A percentile compares a stretch with the other conserved stretches of the same genome.
Conservation (phyloP, 2,797 vertebrate genomes). For the Oryzias sinensis region DNA sequence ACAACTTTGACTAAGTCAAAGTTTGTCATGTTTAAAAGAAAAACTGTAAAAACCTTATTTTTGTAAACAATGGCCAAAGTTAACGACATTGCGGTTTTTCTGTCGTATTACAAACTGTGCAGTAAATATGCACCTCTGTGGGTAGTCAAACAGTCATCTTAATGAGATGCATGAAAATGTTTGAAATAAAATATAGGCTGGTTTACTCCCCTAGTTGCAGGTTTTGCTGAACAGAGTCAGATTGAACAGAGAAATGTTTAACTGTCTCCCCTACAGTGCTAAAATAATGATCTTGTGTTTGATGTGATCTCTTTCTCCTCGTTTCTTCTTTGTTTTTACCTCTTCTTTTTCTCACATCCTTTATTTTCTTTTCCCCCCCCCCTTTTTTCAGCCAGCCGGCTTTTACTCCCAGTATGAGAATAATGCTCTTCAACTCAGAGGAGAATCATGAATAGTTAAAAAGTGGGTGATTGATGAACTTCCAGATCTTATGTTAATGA, state of each 20-base stretch:
- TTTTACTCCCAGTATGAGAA: slow-evolving; percentile 82
- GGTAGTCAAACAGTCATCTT: slow-evolving; percentile 55
- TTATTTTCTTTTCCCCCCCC: slow-evolving; percentile 5
- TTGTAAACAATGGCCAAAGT: slow-evolving; percentile 24
- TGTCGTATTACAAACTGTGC: slow-evolving; percentile 47
- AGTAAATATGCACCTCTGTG: slow-evolving; percentile 40
- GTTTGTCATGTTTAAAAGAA: slow-evolving; percentile 2
- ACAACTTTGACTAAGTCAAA: slow-evolving; percentile 1
- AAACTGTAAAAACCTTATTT: slow-evolving; percentile 4
- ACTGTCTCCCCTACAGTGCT: slow-evolving; percentile 69
- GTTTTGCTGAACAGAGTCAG: slow-evolving; percentile 59
- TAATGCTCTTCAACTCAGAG: slow-evolving; percentile 86
- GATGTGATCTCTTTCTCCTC: slow-evolving; percentile 73
- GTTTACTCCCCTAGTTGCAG: slow-evolving; percentile 57
- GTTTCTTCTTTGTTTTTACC: slow-evolving; percentile 34
- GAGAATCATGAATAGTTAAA: slow-evolving; percentile 93
- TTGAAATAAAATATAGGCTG: slow-evolving; percentile 58
- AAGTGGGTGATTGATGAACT: slow-evolving; percentile 88
- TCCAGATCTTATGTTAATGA: slow-evolving; percentile 90
- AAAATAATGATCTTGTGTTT: slow-evolving; percentile 77
- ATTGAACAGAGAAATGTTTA: slow-evolving; percentile 75
- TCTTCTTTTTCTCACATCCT: slow-evolving; percentile 56
- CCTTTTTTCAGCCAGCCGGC: slow-evolving; percentile 78
- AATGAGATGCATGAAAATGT: slow-evolving; percentile 54
- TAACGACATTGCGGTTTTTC: slow-evolving; percentile 33